A percentile compares a stretch with the other conserved stretches of the same genome.
Evolutionary conservation across 2,888 invertebrate genomes (phyloP).

Genomic region (Lasius fuliginosus): DNA sequence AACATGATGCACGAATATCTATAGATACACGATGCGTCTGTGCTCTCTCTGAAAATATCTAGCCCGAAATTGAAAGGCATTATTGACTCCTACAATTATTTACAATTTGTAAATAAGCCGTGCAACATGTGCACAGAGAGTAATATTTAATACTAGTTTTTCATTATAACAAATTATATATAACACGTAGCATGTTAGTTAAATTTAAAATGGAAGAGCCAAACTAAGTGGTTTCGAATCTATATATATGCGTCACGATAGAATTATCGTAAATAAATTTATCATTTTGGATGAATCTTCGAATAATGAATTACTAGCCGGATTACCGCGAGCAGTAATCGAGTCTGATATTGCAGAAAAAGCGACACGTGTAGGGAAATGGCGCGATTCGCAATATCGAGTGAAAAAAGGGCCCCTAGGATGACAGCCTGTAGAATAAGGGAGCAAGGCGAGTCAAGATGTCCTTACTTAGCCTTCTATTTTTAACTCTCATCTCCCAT

Average conservation of each 20-base stretch:
- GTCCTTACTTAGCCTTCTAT: constrained; percentile 52
- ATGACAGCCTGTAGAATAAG: constrained; percentile 36
- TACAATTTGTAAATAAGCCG: not conserved
- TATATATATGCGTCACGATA: not conserved
- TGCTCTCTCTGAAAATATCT: not conserved
- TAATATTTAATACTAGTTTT: not conserved
- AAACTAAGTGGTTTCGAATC: not conserved
- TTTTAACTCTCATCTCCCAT: constrained; percentile 41
- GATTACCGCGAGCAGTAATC: not conserved
- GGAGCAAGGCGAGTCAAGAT: constrained; percentile 36
- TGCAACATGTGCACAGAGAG: not conserved
- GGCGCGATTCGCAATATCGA: constrained; percentile 24
- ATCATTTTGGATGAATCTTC: not conserved
- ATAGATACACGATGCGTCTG: not conserved
- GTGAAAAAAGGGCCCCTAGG: constrained; percentile 26
- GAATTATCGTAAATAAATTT: not conserved
- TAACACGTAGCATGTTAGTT: not conserved
- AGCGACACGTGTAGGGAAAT: constrained; percentile 17
- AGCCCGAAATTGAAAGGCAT: not conserved
- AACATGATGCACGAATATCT: not conserved
- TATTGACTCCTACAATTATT: not conserved
- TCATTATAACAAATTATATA: not conserved
- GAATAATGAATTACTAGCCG: not conserved
- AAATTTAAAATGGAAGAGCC: not conserved
- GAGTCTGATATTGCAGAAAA: constrained; percentile 11